Evolutionary conservation across 2,797 vertebrate genomes (phyloP).

Genomic region (Harpagifer antarcticus): DNA sequence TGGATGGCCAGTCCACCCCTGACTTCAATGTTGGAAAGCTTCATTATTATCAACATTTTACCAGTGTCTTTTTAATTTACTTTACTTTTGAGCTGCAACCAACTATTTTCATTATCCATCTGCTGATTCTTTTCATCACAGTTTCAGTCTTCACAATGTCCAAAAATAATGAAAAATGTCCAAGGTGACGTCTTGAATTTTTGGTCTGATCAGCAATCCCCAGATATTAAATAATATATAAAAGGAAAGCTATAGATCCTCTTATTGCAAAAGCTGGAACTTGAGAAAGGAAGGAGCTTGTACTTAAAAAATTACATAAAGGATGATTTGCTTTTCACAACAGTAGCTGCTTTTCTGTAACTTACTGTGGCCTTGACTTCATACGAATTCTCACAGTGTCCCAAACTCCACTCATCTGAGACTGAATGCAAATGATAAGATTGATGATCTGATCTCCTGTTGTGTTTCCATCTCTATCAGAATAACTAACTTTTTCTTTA

Average conservation of each 20-base stretch:
- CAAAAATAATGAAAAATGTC: constrained; percentile 4
- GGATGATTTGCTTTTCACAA: neutral
- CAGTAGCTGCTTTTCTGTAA: neutral
- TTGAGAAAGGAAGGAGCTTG: neutral
- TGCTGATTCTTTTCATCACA: constrained; percentile 3
- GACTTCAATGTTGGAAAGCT: constrained; percentile 17
- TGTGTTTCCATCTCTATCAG: neutral
- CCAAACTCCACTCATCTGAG: neutral
- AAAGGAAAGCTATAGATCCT: neutral
- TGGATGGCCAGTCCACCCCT: neutral
- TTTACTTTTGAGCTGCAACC: neutral
- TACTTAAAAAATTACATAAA: neutral
- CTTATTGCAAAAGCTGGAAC: neutral
- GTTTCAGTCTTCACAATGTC: constrained; percentile 8
- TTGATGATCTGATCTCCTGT: neutral
- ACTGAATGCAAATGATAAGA: neutral
- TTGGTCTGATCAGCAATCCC: neutral
- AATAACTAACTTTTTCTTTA: neutral
- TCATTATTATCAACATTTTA: constrained; percentile 31
- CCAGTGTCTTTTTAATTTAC: constrained; percentile 1
- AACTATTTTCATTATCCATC: neutral
- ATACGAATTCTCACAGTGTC: neutral
- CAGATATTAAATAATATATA: neutral
- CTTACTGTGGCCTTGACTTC: neutral
- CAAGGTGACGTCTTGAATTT: neutral